Evolutionary conservation across 2,888 invertebrate genomes (phyloP).

Genomic region (Stenodema calcarata): DNA sequence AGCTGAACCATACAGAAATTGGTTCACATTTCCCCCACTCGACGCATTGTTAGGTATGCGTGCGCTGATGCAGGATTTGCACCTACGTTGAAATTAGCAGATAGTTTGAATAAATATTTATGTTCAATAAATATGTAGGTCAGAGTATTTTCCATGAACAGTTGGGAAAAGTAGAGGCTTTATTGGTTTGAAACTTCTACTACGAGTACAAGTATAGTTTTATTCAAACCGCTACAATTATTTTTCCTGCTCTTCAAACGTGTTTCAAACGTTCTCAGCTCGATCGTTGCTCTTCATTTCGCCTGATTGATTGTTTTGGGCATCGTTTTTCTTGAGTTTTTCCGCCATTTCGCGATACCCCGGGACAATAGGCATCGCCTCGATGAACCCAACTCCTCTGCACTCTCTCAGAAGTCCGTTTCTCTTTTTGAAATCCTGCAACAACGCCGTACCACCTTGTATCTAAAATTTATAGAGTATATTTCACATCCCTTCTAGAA

Average conservation of each 20-base stretch:
- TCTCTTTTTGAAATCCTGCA: constrained; percentile 44
- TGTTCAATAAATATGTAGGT: too few species aligned
- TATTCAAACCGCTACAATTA: background rate
- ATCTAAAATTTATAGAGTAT: too few species aligned
- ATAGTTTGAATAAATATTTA: too few species aligned
- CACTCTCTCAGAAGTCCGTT: constrained; percentile 30
- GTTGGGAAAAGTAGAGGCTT: too few species aligned
- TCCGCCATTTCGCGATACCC: constrained; percentile 42
- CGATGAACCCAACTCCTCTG: constrained; percentile 35
- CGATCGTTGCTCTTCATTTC: background rate
- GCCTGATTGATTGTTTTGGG: background rate
- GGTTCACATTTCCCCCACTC: too few species aligned
- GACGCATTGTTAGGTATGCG: too few species aligned
- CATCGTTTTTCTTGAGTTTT: constrained; percentile 29
- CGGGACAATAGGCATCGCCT: constrained; percentile 39
- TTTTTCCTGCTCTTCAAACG: background rate
- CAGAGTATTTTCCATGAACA: too few species aligned
- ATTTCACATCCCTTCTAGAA: too few species aligned
- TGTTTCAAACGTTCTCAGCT: background rate
- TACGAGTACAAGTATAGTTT: background rate
- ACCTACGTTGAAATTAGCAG: too few species aligned
- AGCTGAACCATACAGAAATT: too few species aligned
- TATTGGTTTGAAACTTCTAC: too few species aligned
- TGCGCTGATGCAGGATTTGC: too few species aligned
- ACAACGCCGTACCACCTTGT: background rate